These are phyloP conservation scores for Pollenia amentaria DNA, from an alignment of 2,888 invertebrate genomes.

Conservation along the genomic window DNA sequence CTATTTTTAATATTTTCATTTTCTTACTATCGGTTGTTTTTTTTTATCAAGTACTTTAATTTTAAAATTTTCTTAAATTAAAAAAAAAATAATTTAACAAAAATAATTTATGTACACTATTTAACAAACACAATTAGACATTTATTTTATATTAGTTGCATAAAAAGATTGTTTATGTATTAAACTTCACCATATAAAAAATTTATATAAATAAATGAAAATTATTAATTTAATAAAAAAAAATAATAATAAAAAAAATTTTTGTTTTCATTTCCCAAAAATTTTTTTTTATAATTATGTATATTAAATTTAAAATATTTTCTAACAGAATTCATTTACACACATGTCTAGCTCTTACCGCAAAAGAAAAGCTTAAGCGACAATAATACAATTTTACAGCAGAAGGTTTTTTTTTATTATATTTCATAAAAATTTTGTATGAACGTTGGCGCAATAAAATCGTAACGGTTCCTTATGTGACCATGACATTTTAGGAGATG, in stretches of 20 bases:
- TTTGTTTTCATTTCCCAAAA: no score
- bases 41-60: neutral
- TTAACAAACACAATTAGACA: neutral
- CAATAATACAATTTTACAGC: no score
- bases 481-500: no score
- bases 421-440: no score
- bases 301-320: no score
- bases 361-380: no score
- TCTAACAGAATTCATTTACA: no score
- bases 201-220: constrained; percentile 16
- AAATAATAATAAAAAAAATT: neutral
- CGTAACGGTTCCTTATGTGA: no score
- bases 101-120: constrained; percentile 6
- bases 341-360: no score
- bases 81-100: neutral
- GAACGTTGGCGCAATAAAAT: no score
- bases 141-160: constrained; percentile 21
- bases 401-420: no score
- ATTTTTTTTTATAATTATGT: no score
- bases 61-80: neutral
- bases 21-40: neutral
- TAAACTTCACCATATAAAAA: neutral
- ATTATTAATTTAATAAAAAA: neutral
- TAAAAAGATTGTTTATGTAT: constrained; percentile 21
- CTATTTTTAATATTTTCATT: neutral